Evolutionary conservation across 2,888 invertebrate genomes (phyloP), one percentile per base, ranked within the genome.

Genomic region (Tribolium freemani): DNA sequence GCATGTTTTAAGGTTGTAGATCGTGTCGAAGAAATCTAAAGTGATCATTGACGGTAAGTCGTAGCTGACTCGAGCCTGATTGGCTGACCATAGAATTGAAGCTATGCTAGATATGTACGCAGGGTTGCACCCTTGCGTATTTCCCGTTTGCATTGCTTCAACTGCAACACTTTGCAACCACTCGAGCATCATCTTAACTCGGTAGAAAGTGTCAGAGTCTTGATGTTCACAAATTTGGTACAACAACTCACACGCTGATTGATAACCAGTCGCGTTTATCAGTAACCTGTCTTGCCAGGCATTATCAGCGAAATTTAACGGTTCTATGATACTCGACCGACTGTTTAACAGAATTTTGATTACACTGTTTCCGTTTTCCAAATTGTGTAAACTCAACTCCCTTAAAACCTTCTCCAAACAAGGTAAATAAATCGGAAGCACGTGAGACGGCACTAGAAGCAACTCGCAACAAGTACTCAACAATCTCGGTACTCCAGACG

Each of bases 21-120:
- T 88, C 0, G 91, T 89, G 76, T 94, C 93, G 82, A 96, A 94
- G 1, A 96, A 85, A 50, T 94, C 92, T 63, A 91, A 89, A 0
- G 94, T 93, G 48, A 96, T 90, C 68, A 95, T 86, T 20, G 90
- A 88, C 46, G 90, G 88, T 20, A 96, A 84, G 82, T 94, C 90
- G 9, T 91, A 90, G 48, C 90, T 86, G 9, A 91, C 87, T 68
- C 89, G 88, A 10, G 91, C 89, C 75, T 91, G 90, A 80, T 93
- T 91, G 9, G 92, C 88, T 20, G 91, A 90, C 94, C 94, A 94
- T 73, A 94, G 86, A 53, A 96, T 94, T 45, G 95, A 92, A 3
- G 96, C 94, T 51, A 95, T 91, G 73, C 94, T 94, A 79, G 95
- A 94, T 57, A 93, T 88, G 78, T 92, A 90, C 11, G 91, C 90